phyloP scores from a whole-genome alignment of 2,113 vertebrate genomes.

The Aix galericulata region DNA sequence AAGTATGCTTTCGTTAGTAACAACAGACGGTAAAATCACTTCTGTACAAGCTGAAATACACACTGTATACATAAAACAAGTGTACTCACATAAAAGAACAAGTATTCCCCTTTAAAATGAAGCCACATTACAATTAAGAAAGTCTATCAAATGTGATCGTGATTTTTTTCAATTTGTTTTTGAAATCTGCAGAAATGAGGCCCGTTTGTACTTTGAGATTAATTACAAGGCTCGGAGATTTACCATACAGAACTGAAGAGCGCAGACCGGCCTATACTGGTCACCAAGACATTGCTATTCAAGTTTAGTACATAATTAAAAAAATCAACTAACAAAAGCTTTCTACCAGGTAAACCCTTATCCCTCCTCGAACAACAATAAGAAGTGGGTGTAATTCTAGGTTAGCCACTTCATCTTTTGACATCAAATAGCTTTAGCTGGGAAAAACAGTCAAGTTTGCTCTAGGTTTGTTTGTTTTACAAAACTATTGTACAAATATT shows the following conservation, averaged over 20 bases:
- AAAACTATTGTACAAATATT: constrained; percentile 12
- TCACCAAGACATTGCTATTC: neutral
- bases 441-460: constrained; percentile 29
- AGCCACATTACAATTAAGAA: neutral
- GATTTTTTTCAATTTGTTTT: neutral
- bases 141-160: neutral
- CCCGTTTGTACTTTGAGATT: neutral
- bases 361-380: neutral
- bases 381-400: constrained; percentile 37
- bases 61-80: neutral
- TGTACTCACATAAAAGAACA: neutral
- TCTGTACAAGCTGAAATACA: neutral
- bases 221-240: neutral
- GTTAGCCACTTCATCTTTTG: constrained; percentile 38
- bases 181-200: neutral
- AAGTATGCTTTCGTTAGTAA: neutral
- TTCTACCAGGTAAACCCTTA: neutral
- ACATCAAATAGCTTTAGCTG: constrained; percentile 33
- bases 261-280: neutral
- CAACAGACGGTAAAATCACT: neutral
- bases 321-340: neutral
- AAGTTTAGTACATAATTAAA: neutral
- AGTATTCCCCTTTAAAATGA: neutral
- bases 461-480: constrained; percentile 31
- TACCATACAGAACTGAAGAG: neutral